Evolutionary conservation across 1,140 invertebrate genomes (phyloP).

Genomic region (Drosophila obscura): DNA sequence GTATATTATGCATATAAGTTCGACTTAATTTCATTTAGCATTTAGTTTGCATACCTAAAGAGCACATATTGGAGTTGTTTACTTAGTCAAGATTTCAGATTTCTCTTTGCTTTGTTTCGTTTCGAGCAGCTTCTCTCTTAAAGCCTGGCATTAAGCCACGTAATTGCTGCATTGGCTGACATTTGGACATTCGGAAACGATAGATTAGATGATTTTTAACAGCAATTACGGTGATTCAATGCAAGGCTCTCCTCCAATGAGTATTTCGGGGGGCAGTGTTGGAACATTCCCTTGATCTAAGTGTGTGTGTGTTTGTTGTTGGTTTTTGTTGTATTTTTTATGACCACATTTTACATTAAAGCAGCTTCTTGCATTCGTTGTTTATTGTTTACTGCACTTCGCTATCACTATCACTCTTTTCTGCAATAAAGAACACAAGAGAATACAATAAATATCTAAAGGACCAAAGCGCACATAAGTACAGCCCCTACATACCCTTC

Average conservation of each 20-base stretch:
- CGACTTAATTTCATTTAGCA: slow-evolving; percentile 78
- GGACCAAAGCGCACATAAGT: background rate
- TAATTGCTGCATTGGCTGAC: slow-evolving; percentile 59
- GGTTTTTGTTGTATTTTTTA: slow-evolving; percentile 41
- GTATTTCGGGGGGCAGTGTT: slow-evolving; percentile 36
- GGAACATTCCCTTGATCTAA: slow-evolving; percentile 59
- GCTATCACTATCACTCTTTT: slow-evolving; percentile 96
- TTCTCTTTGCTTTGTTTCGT: slow-evolving; percentile 16
- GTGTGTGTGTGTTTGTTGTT: slow-evolving; percentile 10
- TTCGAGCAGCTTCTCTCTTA: slow-evolving; percentile 36
- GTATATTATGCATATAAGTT: slow-evolving; percentile 53
- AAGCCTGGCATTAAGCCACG: slow-evolving; percentile 79
- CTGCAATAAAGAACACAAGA: slow-evolving; percentile 85
- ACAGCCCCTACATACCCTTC: slow-evolving; percentile 89
- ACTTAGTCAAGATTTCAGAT: slow-evolving; percentile 45
- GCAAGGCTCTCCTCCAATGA: slow-evolving; percentile 68
- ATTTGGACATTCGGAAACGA: slow-evolving; percentile 16
- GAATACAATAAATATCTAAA: background rate
- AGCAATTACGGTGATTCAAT: slow-evolving; percentile 78
- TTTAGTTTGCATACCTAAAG: slow-evolving; percentile 76
- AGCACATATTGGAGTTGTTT: slow-evolving; percentile 65
- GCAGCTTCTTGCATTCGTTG: slow-evolving; percentile 50
- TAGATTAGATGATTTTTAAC: background rate
- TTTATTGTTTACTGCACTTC: slow-evolving; percentile 89
- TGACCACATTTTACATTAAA: slow-evolving; percentile 82